phyloP scores from a whole-genome alignment of 2,888 invertebrate genomes.

The Cantharis nigra region DNA sequence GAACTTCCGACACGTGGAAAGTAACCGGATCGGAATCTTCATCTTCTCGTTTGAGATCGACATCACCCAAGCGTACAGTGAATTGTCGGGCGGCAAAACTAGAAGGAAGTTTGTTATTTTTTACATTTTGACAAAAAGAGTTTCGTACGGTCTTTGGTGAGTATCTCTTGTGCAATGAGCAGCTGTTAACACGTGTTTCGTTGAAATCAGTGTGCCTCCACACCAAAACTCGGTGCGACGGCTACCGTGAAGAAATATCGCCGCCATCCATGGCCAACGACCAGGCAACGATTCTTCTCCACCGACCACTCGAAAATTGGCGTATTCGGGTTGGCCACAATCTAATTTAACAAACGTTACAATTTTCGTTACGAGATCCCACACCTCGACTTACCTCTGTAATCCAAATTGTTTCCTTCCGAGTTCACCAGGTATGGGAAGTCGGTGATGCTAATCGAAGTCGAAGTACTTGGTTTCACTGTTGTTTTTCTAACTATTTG shows the following conservation, averaged over 20 bases:
- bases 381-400: conserved; percentile 55
- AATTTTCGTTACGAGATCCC: background rate
- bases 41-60: conserved; percentile 81
- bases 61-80: conserved; percentile 86
- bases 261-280: conserved; percentile 96
- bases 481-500: conserved; percentile 40
- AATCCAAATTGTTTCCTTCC: conserved; percentile 57
- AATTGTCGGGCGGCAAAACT: conserved; percentile 89
- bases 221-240: conserved; percentile 91
- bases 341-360: conserved; percentile 58
- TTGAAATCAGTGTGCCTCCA: conserved; percentile 85
- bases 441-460: conserved; percentile 8
- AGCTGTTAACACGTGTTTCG: conserved; percentile 82
- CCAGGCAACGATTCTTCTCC: conserved; percentile 84
- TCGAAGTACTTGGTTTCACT: conserved; percentile 20
- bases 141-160: conserved; percentile 78
- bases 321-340: conserved; percentile 82
- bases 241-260: conserved; percentile 86
- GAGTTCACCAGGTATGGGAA: conserved; percentile 12
- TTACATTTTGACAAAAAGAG: background rate
- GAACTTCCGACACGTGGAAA: conserved; percentile 75
- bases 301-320: conserved; percentile 87
- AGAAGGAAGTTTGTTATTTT: conserved; percentile 29
- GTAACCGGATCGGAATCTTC: conserved; percentile 85
- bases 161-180: conserved; percentile 93